These are phyloP conservation scores for Neolamprologus sp. DNA, from an alignment of 2,113 vertebrate species.

Conservation along the genomic window DNA sequence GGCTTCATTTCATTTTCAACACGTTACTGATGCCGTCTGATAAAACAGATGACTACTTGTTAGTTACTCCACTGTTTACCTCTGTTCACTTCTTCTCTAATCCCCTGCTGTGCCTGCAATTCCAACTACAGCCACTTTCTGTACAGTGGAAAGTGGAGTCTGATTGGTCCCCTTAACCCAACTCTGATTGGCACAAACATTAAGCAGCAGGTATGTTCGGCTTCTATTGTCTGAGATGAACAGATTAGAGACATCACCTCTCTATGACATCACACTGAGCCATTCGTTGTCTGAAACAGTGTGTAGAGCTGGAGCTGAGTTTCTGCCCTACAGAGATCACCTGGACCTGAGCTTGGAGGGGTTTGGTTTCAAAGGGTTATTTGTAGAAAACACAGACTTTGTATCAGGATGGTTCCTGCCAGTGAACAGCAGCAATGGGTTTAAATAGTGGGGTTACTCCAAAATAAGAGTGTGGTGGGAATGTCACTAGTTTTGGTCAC, in stretches of 20 bases:
- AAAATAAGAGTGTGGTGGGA: neutral
- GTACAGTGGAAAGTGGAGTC: neutral
- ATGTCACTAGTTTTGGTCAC: neutral
- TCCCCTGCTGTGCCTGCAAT: neutral
- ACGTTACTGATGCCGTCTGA: neutral
- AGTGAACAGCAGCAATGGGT: neutral
- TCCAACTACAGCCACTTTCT: neutral
- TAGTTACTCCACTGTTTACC: neutral
- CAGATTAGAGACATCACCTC: neutral
- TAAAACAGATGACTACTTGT: neutral
- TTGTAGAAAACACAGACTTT: neutral
- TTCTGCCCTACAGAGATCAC: rapidly evolving
- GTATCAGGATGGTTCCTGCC: neutral
- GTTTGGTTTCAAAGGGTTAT: neutral
- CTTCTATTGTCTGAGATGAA: neutral
- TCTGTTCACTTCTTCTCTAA: neutral
- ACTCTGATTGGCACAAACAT: neutral
- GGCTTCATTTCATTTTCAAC: neutral
- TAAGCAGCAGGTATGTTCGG: rapidly evolving
- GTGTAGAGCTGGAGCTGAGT: neutral
- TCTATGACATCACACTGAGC: neutral
- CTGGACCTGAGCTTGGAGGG: neutral
- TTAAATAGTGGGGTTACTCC: neutral
- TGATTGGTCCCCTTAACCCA: neutral
- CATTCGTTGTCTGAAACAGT: neutral